Evolutionary conservation across 2,797 vertebrate genomes (phyloP).

Genomic region (Sebastes steindachneri): DNA sequence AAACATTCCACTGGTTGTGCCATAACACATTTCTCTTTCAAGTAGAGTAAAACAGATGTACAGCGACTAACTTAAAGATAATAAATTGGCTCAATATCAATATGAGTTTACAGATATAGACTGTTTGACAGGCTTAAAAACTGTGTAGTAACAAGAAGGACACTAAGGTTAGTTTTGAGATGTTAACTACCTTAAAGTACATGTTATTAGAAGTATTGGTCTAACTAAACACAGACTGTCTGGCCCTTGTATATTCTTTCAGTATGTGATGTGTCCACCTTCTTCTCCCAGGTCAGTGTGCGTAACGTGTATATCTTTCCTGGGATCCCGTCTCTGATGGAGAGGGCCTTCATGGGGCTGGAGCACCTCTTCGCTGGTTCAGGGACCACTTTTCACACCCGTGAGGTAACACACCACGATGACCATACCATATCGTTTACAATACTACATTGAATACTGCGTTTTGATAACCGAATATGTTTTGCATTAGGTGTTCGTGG

Average conservation of each 20-base stretch:
- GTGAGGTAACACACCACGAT: constrained; percentile 66
- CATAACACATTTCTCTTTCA: not conserved
- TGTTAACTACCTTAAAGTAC: not conserved
- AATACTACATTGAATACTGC: not conserved
- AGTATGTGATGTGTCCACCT: not conserved
- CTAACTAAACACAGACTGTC: no score
- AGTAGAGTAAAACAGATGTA: not conserved
- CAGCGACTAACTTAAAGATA: not conserved
- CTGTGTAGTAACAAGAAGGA: not conserved
- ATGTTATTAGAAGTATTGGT: not conserved
- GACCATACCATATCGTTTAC: not conserved
- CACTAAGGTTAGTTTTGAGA: not conserved
- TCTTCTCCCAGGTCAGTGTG: constrained; percentile 83
- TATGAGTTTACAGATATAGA: not conserved
- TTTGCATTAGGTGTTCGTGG: constrained; percentile 82
- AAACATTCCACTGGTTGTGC: not conserved
- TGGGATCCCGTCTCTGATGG: constrained; percentile 90
- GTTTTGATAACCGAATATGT: not conserved
- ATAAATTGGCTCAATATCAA: not conserved
- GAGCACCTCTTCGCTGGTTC: constrained; percentile 87
- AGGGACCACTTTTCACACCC: constrained; percentile 86
- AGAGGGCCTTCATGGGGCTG: constrained; percentile 86
- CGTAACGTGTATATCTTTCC: constrained; percentile 95
- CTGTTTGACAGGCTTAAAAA: not conserved
- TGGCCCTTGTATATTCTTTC: not conserved